A percentile compares a stretch with the other conserved stretches of the same genome.
These are phyloP conservation scores for Oreocharis arfaki DNA, from an alignment of 2,113 vertebrate species.

Conservation along the genomic window DNA sequence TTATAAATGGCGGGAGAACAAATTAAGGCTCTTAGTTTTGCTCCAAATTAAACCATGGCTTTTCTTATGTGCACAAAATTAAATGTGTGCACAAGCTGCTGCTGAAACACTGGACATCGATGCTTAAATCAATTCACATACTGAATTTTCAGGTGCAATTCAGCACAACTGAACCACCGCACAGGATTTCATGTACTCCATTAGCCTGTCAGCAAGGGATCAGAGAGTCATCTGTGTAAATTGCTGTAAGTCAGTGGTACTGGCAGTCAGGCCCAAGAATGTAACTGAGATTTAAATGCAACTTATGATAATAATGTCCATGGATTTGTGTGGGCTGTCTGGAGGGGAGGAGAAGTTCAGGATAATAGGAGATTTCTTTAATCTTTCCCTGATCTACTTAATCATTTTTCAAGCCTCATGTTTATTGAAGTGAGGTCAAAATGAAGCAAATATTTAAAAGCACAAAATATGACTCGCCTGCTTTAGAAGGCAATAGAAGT, in stretches of 20 bases:
- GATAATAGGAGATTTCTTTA: neutral
- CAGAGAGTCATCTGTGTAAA: neutral
- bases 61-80: neutral
- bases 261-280: neutral
- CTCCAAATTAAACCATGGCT: neutral
- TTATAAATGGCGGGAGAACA: neutral
- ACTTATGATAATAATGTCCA: neutral
- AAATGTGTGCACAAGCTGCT: neutral
- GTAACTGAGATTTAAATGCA: neutral
- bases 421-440: constrained; percentile 2
- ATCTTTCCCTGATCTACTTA: neutral
- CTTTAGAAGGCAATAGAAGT: neutral
- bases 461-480: neutral
- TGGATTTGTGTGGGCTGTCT: neutral
- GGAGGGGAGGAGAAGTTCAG: neutral
- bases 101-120: neutral
- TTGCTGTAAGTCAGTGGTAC: neutral
- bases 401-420: neutral
- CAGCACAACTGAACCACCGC: neutral
- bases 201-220: neutral
- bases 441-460: neutral
- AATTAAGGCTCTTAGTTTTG: neutral
- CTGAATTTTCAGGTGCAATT: neutral
- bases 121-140: neutral
- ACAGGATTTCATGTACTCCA: neutral